Conservation (phyloP, 2,113 vertebrate genomes). For the Corythornis cristatus region DNA sequence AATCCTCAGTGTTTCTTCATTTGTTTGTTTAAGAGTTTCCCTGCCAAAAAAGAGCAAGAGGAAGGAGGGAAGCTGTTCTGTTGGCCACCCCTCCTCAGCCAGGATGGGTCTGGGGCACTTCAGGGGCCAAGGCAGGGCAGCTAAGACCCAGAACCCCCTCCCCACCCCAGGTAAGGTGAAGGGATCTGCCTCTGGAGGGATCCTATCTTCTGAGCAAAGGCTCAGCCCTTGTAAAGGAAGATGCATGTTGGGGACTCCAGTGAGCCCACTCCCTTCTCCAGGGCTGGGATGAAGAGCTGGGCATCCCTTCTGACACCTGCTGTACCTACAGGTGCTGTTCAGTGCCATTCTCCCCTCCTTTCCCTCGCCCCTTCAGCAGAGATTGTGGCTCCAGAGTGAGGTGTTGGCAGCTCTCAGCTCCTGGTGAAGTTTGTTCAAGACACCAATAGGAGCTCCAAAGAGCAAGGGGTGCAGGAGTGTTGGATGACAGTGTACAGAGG, state of each 20-base stretch:
- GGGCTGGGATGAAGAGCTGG: background rate
- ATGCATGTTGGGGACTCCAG: background rate
- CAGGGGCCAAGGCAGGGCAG: background rate
- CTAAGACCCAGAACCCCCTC: background rate
- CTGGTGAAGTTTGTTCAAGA: background rate
- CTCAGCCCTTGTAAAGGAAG: background rate
- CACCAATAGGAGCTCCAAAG: background rate
- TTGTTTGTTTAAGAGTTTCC: conserved; percentile 70
- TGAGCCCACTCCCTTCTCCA: background rate
- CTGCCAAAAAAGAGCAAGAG: conserved; percentile 69
- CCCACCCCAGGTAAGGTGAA: fast-evolving
- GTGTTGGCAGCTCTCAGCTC: background rate
- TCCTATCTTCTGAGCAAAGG: background rate
- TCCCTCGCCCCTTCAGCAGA: background rate
- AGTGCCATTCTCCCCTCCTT: background rate
- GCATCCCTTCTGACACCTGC: background rate
- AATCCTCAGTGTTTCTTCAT: conserved; percentile 65
- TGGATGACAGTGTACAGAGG: background rate
- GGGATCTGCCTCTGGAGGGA: background rate
- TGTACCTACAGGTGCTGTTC: background rate
- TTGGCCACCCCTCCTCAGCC: background rate
- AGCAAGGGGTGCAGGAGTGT: background rate
- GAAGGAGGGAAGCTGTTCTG: conserved; percentile 1
- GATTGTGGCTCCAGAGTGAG: background rate
- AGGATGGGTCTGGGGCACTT: background rate